Conservation (phyloP, 2,113 vertebrate genomes). For the Corythornis cristatus region DNA sequence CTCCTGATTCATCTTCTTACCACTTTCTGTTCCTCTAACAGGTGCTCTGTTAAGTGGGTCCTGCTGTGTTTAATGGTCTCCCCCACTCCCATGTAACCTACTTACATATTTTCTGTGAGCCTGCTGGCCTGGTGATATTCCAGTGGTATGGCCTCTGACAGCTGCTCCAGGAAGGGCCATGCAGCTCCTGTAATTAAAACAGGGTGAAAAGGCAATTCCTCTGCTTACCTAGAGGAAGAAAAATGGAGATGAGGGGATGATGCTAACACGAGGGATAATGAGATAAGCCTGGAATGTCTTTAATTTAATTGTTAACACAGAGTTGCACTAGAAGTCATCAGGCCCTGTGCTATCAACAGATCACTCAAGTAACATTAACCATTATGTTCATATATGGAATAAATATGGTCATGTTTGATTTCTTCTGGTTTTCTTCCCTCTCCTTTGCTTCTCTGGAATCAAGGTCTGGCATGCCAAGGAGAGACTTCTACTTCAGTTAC, state of each 20-base stretch:
- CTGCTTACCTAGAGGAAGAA: background rate
- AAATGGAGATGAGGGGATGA: background rate
- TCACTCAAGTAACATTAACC: background rate
- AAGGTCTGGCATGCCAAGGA: background rate
- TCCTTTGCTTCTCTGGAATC: background rate
- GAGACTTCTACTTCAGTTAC: background rate
- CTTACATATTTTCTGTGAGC: constrained; percentile 12
- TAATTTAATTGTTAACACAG: background rate
- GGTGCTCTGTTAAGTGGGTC: constrained; percentile 25
- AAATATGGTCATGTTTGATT: background rate
- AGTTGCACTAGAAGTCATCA: background rate
- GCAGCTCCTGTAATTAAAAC: constrained; percentile 10
- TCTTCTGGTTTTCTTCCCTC: background rate
- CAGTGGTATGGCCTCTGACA: background rate
- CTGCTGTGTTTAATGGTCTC: constrained; percentile 2
- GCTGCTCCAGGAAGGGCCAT: background rate
- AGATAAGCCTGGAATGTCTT: background rate
- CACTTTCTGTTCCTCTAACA: background rate
- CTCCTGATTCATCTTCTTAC: background rate
- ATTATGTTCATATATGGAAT: background rate
- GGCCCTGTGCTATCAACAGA: background rate
- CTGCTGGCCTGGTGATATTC: background rate
- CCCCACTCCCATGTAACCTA: constrained; percentile 2
- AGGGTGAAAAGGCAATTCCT: background rate
- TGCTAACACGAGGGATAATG: background rate